Evolutionary conservation across 1,140 invertebrate genomes (phyloP), one percentile per base, ranked within the genome.

Genomic region (Brachionus angularis): DNA sequence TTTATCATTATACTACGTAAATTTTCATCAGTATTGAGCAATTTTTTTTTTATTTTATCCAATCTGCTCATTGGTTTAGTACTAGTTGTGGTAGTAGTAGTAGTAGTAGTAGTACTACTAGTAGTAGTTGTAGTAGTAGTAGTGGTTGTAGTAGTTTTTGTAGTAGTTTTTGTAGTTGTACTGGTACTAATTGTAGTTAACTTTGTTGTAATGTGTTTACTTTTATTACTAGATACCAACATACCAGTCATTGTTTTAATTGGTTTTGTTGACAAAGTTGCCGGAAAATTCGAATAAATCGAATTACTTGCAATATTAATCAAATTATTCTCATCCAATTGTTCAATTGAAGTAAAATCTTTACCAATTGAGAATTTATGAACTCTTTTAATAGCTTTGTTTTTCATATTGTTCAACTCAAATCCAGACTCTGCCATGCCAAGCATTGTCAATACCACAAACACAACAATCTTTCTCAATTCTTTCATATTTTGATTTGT

Each of bases 31-130:
- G 39, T 21, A 12, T 23, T 39, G 10, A 36, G 36, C 1, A 58
- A 36, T 36, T 58, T 58, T 58, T 58, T 58, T 25, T 58, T 58
- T 1, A 58, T 39, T 42, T 58, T 58, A 23, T 58, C 53, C 18
- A 58, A 25, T 39, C 27, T 33, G 12, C 39, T 34, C 10, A 25
- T 36, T 18, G 53, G 25, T 0, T 16, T 12, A 18, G 36, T 58
- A 4, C 16, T 5, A 18, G 34, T 12, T 5, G 3, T 39, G 12
- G 18, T 23, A n/a, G 10, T 12, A 8, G 33, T 16, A 8, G 33
- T 25, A 2, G 31, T 29, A 52, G 49, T 29, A 12, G 14, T 52
- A 25, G n/a, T n/a, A n/a, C n/a, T n/a, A n/a, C n/a, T n/a, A n/a
- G n/a, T n/a, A n/a, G n/a, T n/a, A n/a, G n/a, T n/a, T n/a, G n/a